Conservation (phyloP, 2,113 vertebrate genomes). For the Chamaea fasciata region DNA sequence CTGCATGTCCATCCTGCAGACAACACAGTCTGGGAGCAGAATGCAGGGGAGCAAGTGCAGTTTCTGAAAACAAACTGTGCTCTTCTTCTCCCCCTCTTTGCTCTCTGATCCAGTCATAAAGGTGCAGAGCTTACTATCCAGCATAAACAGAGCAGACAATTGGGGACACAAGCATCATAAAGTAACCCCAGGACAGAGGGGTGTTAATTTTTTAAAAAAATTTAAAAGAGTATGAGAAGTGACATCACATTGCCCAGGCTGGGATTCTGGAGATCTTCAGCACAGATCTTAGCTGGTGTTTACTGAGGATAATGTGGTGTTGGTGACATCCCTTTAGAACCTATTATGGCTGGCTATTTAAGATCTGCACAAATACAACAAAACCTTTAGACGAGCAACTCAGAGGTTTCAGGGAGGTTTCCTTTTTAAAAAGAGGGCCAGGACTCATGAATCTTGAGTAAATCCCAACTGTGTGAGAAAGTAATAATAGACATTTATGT, state of each 20-base stretch:
- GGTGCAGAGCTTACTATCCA: background rate
- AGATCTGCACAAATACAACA: background rate
- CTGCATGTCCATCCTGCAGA: background rate
- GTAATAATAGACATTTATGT: background rate
- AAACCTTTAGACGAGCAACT: background rate
- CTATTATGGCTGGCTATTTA: background rate
- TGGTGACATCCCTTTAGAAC: background rate
- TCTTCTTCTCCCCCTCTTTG: background rate
- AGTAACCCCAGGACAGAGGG: background rate
- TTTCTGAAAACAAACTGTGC: background rate
- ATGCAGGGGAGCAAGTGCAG: background rate
- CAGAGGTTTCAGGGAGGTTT: background rate
- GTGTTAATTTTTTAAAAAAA: background rate
- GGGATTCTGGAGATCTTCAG: background rate
- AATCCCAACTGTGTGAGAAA: background rate
- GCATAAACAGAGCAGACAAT: background rate
- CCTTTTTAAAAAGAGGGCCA: background rate
- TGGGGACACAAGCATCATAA: background rate
- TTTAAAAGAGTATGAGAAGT: background rate
- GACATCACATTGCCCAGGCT: background rate
- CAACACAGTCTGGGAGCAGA: background rate
- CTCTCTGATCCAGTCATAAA: background rate
- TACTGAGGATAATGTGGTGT: background rate
- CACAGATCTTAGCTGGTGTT: background rate
- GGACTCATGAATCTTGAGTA: background rate